Evolutionary conservation across 2,888 invertebrate genomes (phyloP), one percentile per base, ranked within the genome.

Genomic region (Sesia bembeciformis): DNA sequence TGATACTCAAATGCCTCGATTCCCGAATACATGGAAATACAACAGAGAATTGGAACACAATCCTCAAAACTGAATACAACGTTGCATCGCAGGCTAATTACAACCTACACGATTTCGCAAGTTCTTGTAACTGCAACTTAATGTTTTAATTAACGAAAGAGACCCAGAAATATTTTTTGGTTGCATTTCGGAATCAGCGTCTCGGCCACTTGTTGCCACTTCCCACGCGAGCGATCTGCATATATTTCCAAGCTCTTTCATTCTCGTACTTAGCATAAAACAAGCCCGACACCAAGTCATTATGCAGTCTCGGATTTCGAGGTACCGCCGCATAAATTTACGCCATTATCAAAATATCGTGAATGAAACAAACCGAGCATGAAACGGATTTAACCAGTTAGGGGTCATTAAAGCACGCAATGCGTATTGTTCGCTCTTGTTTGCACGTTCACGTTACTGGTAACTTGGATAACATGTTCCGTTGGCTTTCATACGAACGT

Each of bases 281-380:
- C 87, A 87, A 84, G 85, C 71, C 76, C 77, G 75, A 84, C 84
- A 84, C 74, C 70, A 65, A 80, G 81, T 83, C 84, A 86, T 87
- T 87, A 85, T 84, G 81, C 86, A 81, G 79, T 79, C 82, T 78
- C 72, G 75, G 80, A 82, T 83, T 84, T 81, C 83, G 81, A 81
- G 78, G 78, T 77, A 78, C 70, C 66, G 71, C 74, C 72, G 85
- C 84, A 82, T 87, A 84, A 78, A 84, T 84, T 85, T 81, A 80
- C 82, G 78, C 80, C 76, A 85, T 86, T 85, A 87, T 85, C 86
- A 84, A 87, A 88, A 87, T 87, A 87, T 85, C 83, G 83, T 78
- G 78, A 78, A 80, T 81, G 84, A 75, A 76, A 70, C 72, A 72
- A 72, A 70, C 78, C 74, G 69, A 76, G 80, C 81, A 72, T 78